A percentile compares a stretch with the other conserved stretches of the same genome.
Evolutionary conservation across 2,113 vertebrate genomes (phyloP).

Genomic region (Brachyistius frenatus): DNA sequence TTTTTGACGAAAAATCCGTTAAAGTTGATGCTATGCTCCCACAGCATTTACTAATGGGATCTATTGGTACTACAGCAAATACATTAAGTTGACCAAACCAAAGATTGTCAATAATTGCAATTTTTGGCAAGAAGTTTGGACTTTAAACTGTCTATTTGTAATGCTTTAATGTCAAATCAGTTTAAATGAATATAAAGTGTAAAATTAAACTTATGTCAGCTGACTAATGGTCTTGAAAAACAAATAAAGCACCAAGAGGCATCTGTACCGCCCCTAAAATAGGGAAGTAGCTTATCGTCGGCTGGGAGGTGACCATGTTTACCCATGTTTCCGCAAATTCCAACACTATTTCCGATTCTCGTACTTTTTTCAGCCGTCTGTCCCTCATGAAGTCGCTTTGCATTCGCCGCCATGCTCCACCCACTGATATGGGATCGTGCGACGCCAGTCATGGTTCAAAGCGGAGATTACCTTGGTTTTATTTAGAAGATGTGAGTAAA

Average conservation of each 20-base stretch:
- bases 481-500: constrained; percentile 58
- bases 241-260: background rate
- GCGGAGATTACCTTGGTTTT: constrained; percentile 65
- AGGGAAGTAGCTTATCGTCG: constrained; percentile 1
- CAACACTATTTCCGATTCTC: constrained; percentile 45
- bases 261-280: constrained; percentile 3
- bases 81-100: background rate
- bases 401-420: constrained; percentile 40
- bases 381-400: constrained; percentile 2
- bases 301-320: constrained; percentile 47
- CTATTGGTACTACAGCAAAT: background rate
- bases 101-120: background rate
- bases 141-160: background rate
- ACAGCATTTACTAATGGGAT: no score
- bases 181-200: background rate
- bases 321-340: constrained; percentile 53
- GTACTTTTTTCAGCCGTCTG: constrained; percentile 18
- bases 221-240: background rate
- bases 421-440: constrained; percentile 34
- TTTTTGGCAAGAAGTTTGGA: background rate
- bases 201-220: background rate
- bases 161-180: background rate
- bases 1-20: constrained; percentile 2
- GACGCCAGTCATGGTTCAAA: constrained; percentile 69
- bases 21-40: background rate